Conservation (phyloP, 2,797 vertebrate species). For the Darevskia nairensis region DNA sequence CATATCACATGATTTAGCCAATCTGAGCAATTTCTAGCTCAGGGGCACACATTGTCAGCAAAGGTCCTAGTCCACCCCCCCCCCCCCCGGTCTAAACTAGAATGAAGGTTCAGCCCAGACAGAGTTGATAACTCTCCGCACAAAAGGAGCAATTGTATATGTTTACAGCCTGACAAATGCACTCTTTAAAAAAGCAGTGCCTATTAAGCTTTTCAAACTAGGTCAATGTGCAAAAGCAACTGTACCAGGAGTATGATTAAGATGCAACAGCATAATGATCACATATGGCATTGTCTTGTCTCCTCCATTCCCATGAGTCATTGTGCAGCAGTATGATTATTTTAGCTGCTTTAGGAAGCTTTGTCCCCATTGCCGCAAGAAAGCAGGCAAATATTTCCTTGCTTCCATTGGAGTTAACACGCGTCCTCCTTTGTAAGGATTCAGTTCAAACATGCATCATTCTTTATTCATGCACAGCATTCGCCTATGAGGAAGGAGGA, state of each 20-base stretch:
- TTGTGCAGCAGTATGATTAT: constrained; percentile 73
- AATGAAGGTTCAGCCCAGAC: constrained; percentile 64
- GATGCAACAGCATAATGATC: constrained; percentile 65
- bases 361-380: constrained; percentile 38
- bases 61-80: constrained; percentile 53
- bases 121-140: constrained; percentile 70
- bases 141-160: constrained; percentile 75
- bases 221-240: constrained; percentile 72
- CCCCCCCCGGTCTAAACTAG: constrained; percentile 10
- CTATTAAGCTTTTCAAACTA: constrained; percentile 73
- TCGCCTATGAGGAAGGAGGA: constrained; percentile 37
- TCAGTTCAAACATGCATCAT: constrained; percentile 10
- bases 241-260: constrained; percentile 73
- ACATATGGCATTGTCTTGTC: constrained; percentile 63
- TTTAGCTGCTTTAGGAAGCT: constrained; percentile 66
- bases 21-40: not conserved
- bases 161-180: constrained; percentile 82
- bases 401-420: not conserved
- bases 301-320: constrained; percentile 73
- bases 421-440: not conserved
- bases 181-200: constrained; percentile 77
- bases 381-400: not conserved
- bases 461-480: constrained; percentile 57
- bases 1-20: not conserved
- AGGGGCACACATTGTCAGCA: constrained; percentile 55